Conservation (phyloP, 2,113 vertebrate species). For the Neodontobutis hainanensis region DNA sequence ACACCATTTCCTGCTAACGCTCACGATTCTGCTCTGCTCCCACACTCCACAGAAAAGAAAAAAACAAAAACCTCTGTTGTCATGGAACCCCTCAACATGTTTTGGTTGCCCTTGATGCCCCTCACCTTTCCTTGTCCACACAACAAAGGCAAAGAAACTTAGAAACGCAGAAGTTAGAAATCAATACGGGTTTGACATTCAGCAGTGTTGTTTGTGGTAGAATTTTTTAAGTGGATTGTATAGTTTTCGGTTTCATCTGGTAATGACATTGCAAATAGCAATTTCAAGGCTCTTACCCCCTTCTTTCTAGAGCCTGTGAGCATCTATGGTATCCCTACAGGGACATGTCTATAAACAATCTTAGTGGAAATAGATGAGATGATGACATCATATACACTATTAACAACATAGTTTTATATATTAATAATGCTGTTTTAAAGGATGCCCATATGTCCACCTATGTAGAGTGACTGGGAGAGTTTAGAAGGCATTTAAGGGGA, state of each 20-base stretch:
- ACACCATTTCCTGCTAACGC: neutral
- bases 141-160: slow-evolving; percentile 39
- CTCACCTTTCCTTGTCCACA: slow-evolving; percentile 38
- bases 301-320: slow-evolving; percentile 34
- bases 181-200: slow-evolving; percentile 57
- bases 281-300: too few relatives aligned
- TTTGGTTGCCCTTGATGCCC: slow-evolving; percentile 40
- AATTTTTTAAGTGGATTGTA: slow-evolving; percentile 49
- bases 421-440: slow-evolving; percentile 49
- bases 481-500: slow-evolving; percentile 14
- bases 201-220: slow-evolving; percentile 19
- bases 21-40: slow-evolving; percentile 12
- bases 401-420: too few relatives aligned
- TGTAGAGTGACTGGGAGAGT: slow-evolving; percentile 23
- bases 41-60: neutral
- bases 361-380: too few relatives aligned
- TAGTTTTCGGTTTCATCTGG: too few relatives aligned
- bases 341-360: too few relatives aligned
- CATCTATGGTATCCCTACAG: too few relatives aligned
- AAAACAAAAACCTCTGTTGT: slow-evolving; percentile 32
- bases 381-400: too few relatives aligned
- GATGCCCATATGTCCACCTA: slow-evolving; percentile 33
- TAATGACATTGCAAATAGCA: too few relatives aligned
- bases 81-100: slow-evolving; percentile 50
- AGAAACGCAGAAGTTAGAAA: slow-evolving; percentile 25